Evolutionary conservation across 2,797 vertebrate genomes (phyloP), one percentile per base, ranked within the genome.

Genomic region (Pangasius larnaudii): DNA sequence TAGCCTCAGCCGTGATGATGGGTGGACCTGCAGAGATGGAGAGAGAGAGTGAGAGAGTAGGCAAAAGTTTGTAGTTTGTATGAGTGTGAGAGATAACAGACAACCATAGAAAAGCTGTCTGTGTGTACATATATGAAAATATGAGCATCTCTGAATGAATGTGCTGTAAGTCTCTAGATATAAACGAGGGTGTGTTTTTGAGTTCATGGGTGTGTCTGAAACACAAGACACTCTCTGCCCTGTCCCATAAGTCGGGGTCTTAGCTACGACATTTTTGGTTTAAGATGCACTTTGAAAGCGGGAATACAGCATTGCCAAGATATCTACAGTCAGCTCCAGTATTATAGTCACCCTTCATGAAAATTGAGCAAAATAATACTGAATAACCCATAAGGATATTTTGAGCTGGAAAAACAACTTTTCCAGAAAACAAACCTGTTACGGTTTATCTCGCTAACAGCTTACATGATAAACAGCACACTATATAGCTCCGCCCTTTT

Each of bases 1-100:
- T 96, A 84, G 94, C 92, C 0, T 97, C 97, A 19, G 95, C 96
- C 5, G 94, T 97, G 93, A 98, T 97, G 90, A 97, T 95, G 0
- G 98, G 97, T 22, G 97, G 97, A 80, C 97, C 98, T 98, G 93
- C 88, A 91, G 75, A 74, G 71, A 88, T 3, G 53, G 69, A 80
- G 65, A 49, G 24, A 75, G 84, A 87, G 3, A 33, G 39, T 39
- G 51, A 51, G n/a, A 89, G 16, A 42, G 79, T 58, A 53, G 49
- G 22, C 18, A 84, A 84, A 84, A 39, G 39, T 39, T 39, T 39
- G 39, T 39, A 71, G 63, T 84, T 84, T 53, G 46, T 67, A 84
- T 2, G 1, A 69, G 22, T 69, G 18, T 30, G 10, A 84, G 63
- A 65, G 39, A 33, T 22, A 81, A 84, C 39, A 11, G 24, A 63